phyloP scores from a whole-genome alignment of 2,888 invertebrate genomes.

The Caenorhabditis macrosperma region DNA sequence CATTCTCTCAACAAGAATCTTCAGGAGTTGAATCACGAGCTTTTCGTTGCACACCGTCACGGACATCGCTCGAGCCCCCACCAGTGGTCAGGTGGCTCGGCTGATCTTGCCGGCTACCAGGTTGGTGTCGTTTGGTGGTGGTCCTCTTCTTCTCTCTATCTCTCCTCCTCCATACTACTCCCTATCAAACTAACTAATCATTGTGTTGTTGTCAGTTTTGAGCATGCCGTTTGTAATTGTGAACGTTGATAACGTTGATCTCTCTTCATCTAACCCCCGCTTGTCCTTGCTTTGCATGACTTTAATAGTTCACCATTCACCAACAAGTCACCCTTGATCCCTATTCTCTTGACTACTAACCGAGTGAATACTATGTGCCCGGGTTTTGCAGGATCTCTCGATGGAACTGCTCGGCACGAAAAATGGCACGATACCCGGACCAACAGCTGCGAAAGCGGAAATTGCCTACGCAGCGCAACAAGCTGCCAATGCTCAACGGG shows the following conservation, averaged over 20 bases:
- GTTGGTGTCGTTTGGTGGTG: slow-evolving; percentile 53
- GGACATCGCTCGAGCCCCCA: slow-evolving; percentile 50
- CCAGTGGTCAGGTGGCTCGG: slow-evolving; percentile 50
- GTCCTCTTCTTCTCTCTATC: slow-evolving; percentile 18
- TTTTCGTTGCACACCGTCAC: slow-evolving; percentile 66
- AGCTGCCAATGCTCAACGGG: slow-evolving; percentile 56
- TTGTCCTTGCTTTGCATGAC: neutral
- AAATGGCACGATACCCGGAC: slow-evolving; percentile 76
- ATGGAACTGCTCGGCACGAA: slow-evolving; percentile 79
- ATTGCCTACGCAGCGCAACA: slow-evolving; percentile 65
- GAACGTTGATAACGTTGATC: slow-evolving; percentile 13
- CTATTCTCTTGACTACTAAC: slow-evolving; percentile 41
- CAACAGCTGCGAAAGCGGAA: slow-evolving; percentile 76
- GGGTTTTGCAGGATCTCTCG: slow-evolving; percentile 74
- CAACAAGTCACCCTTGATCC: slow-evolving; percentile 3
- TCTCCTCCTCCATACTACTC: neutral
- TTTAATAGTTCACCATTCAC: neutral
- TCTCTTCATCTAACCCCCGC: neutral
- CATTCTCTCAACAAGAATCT: neutral
- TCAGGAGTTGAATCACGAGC: slow-evolving; percentile 69
- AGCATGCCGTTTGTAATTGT: too few relatives aligned
- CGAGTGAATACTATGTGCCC: slow-evolving; percentile 50
- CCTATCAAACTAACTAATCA: neutral
- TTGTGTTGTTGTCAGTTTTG: slow-evolving; percentile 10
- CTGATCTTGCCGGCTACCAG: slow-evolving; percentile 52